phyloP scores from a whole-genome alignment of 2,888 invertebrate genomes.

The Tachystola acroxantha region DNA sequence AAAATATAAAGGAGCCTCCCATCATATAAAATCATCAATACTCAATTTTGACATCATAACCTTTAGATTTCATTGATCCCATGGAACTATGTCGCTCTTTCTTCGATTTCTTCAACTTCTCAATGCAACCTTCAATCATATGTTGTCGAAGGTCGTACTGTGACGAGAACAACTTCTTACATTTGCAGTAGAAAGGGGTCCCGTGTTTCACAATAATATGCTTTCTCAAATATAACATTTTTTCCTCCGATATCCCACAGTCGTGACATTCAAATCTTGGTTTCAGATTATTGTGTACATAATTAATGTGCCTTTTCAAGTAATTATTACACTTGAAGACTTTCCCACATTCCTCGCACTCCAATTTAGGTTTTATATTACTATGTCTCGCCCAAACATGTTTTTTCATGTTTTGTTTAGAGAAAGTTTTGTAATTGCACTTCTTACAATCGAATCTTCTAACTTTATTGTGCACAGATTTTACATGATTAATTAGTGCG shows the following conservation, averaged over 20 bases:
- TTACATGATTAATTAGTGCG: constrained; percentile 13
- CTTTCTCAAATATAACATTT: too few relatives aligned
- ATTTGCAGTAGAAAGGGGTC: neutral
- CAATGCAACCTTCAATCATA: neutral
- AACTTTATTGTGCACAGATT: neutral
- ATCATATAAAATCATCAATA: too few relatives aligned
- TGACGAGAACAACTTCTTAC: neutral
- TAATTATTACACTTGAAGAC: too few relatives aligned
- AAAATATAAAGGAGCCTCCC: too few relatives aligned
- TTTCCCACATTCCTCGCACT: too few relatives aligned
- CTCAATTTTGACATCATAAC: too few relatives aligned
- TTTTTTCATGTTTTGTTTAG: neutral
- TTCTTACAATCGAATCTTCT: neutral
- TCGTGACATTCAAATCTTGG: too few relatives aligned
- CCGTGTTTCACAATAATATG: neutral
- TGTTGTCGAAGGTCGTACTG: neutral
- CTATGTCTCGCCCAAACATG: too few relatives aligned
- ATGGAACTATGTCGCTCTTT: too few relatives aligned
- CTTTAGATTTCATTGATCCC: too few relatives aligned
- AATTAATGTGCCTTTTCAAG: neutral
- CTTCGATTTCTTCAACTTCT: neutral
- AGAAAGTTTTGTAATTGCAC: neutral
- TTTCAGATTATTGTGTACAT: neutral
- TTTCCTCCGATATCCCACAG: too few relatives aligned
- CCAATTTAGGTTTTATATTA: too few relatives aligned